Base-by-base conservation (phyloP, 2,797 vertebrate species). In the Oceanodroma leucorhoa region DNA sequence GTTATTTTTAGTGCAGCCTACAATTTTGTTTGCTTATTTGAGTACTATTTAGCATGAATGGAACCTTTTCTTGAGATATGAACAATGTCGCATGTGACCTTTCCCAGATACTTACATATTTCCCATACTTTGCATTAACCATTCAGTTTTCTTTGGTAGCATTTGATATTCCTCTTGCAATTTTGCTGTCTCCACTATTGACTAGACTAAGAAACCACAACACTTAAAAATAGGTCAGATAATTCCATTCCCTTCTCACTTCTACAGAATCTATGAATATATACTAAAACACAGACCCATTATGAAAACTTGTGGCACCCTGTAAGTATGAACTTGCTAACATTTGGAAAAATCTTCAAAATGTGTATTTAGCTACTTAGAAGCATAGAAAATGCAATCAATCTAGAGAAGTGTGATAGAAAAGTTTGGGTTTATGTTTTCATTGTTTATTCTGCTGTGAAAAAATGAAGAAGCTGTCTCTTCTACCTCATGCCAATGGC, bases 51-150 rank as follows among this genome's bases (percentile, higher is more conserved):
- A 83, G 53, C 41, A 76, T 46, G 9, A 86, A 83, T 40, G 51
- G 61, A 90, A 67, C 14, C 24, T 93, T 87, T 94, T 53, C 53
- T 79, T 91, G 45, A 90, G 79, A 91, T 71, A 64, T 5, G 24
- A 93, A 83, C 51, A 65, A 60, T n/a, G 27, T 30, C 0, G 1
- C 67, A 45, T 57, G 45, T 71, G 87, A 87, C 36, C 71, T 86
- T 93, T 94, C 76, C 72, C 85, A 88, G 84, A 91, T 70, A 87
- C 61, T 92, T 50, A n/a, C 6, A 51, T 83, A 86, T 61, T 94
- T 95, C 83, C 41, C 70, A 83, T 86, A 90, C 21, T 93, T 90
- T 14, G 9, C 15, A 58, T 32, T 79, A 93, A 76, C 38, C 34
- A 58, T 57, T 75, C 61, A 6, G 9, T 71, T 91, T 87, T 89